A percentile compares a stretch with the other conserved stretches of the same genome.
phyloP scores from a whole-genome alignment of 2,888 invertebrate genomes.

The Bembecia ichneumoniformis region DNA sequence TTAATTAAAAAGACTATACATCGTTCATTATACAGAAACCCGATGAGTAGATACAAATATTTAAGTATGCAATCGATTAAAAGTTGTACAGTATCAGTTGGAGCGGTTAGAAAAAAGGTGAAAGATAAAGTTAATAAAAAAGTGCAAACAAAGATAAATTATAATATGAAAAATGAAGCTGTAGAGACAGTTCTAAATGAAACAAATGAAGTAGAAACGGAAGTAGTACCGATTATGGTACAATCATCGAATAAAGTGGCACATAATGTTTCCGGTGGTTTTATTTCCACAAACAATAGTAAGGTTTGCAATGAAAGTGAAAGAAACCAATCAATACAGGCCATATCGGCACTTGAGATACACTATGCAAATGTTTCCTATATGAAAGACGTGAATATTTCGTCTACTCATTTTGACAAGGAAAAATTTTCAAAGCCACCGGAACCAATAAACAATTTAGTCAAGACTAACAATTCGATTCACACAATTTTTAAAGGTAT shows the following conservation, averaged over 20 bases:
- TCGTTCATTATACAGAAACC: not conserved
- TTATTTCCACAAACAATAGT: too few relatives aligned
- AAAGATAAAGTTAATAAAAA: constrained; percentile 11
- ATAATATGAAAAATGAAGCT: not conserved
- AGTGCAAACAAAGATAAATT: constrained; percentile 17
- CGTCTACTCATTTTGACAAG: constrained; percentile 26
- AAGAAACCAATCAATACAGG: constrained; percentile 9
- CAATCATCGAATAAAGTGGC: too few relatives aligned
- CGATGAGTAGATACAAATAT: not conserved
- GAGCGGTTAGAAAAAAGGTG: constrained; percentile 9
- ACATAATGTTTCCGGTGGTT: too few relatives aligned
- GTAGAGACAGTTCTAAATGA: too few relatives aligned
- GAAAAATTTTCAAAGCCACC: constrained; percentile 11
- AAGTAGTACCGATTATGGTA: too few relatives aligned
- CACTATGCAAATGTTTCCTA: constrained; percentile 28
- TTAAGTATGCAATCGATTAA: not conserved
- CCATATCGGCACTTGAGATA: constrained; percentile 38
- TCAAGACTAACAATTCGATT: constrained; percentile 22
- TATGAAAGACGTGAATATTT: constrained; percentile 28
- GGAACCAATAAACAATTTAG: constrained; percentile 4
- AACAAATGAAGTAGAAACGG: too few relatives aligned
- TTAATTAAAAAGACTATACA: constrained; percentile 45
- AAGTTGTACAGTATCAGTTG: not conserved
- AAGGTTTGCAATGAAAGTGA: too few relatives aligned
- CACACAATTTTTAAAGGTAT: constrained; percentile 50